Percentiles rank a stretch among this genome's conserved stretches.
phyloP scores from a whole-genome alignment of 2,113 vertebrate species.

The Rhabdomys dilectus region DNA sequence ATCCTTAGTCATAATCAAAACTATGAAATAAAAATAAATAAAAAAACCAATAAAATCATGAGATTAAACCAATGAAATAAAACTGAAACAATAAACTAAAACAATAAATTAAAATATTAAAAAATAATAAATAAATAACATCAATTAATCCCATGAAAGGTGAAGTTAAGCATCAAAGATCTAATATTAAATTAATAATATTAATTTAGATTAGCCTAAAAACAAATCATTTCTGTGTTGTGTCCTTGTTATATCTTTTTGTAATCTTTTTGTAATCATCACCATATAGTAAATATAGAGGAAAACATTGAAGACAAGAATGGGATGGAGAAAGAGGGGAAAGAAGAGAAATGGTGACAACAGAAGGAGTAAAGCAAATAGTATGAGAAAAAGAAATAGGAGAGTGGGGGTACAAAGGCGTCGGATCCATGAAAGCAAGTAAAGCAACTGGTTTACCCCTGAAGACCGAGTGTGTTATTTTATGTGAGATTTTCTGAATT shows the following conservation, averaged over 20 bases:
- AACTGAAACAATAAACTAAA: background rate
- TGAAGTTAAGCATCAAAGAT: background rate
- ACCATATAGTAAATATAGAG: background rate
- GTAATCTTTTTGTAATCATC: conserved; percentile 44
- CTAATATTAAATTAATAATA: background rate
- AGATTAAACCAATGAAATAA: no score
- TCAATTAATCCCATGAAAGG: background rate
- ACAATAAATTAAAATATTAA: background rate
- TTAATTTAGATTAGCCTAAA: conserved; percentile 7
- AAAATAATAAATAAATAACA: no score
- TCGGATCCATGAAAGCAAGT: background rate
- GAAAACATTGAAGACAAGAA: background rate
- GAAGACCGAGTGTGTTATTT: background rate
- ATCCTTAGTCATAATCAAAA: background rate
- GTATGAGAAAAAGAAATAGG: background rate
- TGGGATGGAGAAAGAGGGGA: background rate
- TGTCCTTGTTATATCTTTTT: background rate
- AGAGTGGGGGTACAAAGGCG: no score
- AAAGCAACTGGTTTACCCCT: background rate
- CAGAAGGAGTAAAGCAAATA: background rate
- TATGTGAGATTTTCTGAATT: background rate
- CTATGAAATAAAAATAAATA: no score
- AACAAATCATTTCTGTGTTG: conserved; percentile 1
- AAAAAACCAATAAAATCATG: no score
- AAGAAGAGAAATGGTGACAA: no score